These are phyloP conservation scores for Entomobrya proxima DNA, from an alignment of 2,888 invertebrate genomes.

Conservation along the genomic window DNA sequence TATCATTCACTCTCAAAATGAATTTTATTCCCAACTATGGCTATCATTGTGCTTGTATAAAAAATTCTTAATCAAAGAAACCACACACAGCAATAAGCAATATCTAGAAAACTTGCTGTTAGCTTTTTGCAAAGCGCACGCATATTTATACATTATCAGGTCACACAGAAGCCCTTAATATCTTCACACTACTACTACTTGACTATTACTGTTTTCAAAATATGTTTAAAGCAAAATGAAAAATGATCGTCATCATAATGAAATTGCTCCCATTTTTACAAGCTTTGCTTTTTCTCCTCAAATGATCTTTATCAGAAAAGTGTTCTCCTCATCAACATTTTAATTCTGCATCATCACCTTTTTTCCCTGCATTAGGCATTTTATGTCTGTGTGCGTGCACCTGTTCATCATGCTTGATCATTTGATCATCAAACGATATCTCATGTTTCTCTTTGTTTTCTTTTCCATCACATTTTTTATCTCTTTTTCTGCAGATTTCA, in stretches of 20 bases:
- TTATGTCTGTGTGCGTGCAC: background rate
- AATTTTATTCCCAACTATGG: no score
- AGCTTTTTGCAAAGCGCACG: no score
- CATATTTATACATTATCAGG: no score
- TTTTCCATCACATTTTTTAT: constrained; percentile 1
- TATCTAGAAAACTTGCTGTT: no score
- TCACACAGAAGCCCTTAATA: background rate
- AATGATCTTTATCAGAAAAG: background rate
- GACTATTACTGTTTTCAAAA: no score
- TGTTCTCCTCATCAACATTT: background rate
- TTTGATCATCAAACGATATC: constrained; percentile 13
- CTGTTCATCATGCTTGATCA: background rate
- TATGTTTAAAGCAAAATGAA: background rate
- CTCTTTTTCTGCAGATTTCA: background rate
- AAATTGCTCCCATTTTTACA: background rate
- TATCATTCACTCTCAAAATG: no score
- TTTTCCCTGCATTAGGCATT: background rate
- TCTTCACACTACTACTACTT: no score
- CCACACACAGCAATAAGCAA: no score
- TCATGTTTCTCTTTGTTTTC: constrained; percentile 3
- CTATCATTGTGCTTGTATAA: no score
- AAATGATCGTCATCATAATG: background rate
- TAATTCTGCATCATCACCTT: background rate
- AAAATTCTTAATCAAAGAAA: no score
- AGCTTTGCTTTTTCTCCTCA: background rate